Conservation (phyloP, 2,113 vertebrate species). For the Pelusios castaneus region DNA sequence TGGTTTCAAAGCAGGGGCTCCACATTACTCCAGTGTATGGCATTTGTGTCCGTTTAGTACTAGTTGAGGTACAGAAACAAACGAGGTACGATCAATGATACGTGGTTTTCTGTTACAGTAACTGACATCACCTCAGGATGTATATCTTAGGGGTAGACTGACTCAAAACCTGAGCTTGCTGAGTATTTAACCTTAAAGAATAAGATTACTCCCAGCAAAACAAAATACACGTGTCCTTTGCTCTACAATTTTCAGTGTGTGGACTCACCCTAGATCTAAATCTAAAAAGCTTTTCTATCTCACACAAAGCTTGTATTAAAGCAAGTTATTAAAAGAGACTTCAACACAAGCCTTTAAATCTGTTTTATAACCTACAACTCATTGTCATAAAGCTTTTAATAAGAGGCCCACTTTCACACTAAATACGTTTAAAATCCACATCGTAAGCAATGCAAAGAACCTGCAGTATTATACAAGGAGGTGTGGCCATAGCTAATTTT, state of each 20-base stretch:
- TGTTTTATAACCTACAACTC: neutral
- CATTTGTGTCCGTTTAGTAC: neutral
- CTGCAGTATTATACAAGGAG: neutral
- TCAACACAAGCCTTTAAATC: neutral
- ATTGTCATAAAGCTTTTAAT: neutral
- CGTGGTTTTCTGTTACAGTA: neutral
- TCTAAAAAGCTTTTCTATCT: neutral
- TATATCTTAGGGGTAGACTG: neutral
- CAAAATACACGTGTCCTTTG: neutral
- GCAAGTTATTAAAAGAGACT: rapidly evolving
- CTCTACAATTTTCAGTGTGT: neutral
- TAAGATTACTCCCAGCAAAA: neutral
- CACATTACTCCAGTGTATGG: neutral
- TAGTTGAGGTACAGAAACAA: neutral
- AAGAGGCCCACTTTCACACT: neutral
- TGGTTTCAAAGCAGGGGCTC: neutral
- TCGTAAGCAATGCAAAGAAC: neutral
- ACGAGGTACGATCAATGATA: neutral
- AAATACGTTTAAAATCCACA: neutral
- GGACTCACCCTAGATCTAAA: neutral
- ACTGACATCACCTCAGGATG: neutral
- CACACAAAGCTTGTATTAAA: neutral
- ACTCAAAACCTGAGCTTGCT: neutral
- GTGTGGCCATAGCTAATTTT: neutral
- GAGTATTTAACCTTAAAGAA: neutral